Base-by-base conservation (phyloP, 2,797 vertebrate species). In the Channallabes apus region DNA sequence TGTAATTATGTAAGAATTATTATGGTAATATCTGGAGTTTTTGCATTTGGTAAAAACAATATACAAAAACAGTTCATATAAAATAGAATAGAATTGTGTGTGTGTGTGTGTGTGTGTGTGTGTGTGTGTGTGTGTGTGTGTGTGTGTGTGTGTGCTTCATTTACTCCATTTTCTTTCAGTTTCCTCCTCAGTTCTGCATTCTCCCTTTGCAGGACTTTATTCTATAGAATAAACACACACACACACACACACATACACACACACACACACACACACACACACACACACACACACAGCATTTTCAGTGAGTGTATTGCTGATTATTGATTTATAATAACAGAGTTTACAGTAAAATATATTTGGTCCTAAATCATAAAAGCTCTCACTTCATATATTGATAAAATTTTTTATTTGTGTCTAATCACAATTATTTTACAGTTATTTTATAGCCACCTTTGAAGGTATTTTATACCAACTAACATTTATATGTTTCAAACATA, bases 181-280 rank as follows among this genome's bases (percentile, higher is more conserved):
- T 75, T 92, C 84, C 62, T 93, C 86, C 86, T 94, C 86, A 96
- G 92, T 84, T 94, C 92, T 0, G 61, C 67, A 29, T 95, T 95
- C 82, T 96, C 93, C 54, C 85, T 94, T 86, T 94, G 93, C 88
- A 96, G 91, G 1, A 94, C 78, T 88, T 95, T 95, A 89, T 94
- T 95, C 95, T 95, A 68, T 82, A 86, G 6, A 27, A 54, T 59
- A 76, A 35, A 82, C 7, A 75, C 1, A 81, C 41, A 65, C 38
- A 73, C 41, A 46, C 35, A 32, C 65, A 67, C 27, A 67, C 27
- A 67, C 64, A 67, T 29, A 69, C 67, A 69, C 67, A n/a, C n/a
- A 82, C 6, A 75, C 1, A 81, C 38, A 65, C 38, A 73, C 41
- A 41, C 35, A 32, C 65, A 67, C 27, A 67, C 27, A 67, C 64